Evolutionary conservation across 2,113 vertebrate species (phyloP).

Genomic region (Pampusana beccarii): DNA sequence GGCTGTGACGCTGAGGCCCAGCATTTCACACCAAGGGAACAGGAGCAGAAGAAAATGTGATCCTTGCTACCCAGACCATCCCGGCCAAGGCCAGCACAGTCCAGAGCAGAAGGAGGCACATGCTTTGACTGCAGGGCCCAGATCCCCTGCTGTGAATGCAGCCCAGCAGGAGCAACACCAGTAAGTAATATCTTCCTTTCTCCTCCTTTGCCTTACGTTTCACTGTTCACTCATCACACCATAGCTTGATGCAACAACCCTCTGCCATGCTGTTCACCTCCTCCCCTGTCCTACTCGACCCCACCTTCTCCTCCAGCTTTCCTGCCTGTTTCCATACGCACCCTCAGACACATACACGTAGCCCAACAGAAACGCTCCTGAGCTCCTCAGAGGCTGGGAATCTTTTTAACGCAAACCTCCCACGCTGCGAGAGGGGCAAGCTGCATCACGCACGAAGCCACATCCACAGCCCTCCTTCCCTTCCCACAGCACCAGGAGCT

Average conservation of each 20-base stretch:
- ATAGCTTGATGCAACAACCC: not conserved
- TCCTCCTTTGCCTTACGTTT: not conserved
- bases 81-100: not conserved
- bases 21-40: rapidly evolving
- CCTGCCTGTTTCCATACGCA: not conserved
- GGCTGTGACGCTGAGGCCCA: not conserved
- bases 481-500: not conserved
- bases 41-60: not conserved
- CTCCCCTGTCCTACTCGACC: not conserved
- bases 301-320: not conserved
- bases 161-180: rapidly evolving
- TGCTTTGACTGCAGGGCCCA: not conserved
- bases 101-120: not conserved
- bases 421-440: not conserved
- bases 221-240: not conserved
- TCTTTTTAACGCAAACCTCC: not conserved
- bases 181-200: not conserved
- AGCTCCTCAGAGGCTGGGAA: not conserved
- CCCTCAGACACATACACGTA: rapidly evolving
- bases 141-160: not conserved
- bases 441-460: not conserved
- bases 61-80: not conserved
- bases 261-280: not conserved
- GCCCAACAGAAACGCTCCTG: not conserved
- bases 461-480: not conserved